Evolutionary conservation across 2,888 invertebrate genomes (phyloP), one percentile per base, ranked within the genome.

Genomic region (Trypoxylon attenuatum): DNA sequence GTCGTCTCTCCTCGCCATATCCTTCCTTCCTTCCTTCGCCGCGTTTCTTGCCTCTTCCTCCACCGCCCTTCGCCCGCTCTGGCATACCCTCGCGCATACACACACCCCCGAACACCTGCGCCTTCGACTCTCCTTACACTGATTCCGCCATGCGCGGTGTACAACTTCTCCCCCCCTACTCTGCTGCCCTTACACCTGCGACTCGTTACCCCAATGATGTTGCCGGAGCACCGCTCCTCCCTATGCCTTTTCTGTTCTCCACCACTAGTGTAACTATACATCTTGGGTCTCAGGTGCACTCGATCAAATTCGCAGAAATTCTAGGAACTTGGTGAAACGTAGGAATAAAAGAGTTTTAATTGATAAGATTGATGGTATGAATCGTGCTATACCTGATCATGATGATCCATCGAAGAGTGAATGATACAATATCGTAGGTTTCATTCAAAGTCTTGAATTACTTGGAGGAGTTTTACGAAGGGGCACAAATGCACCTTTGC

Each of bases 1-100:
- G 63, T 66, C 71, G 63, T 70, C 68, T 68, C 65, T 59, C 59
- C 58, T 54, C 62, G 62, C 59, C 58, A 54, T 47, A 59, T 61
- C 64, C 21, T 64, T 50, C 46, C 46, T 50, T 45, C 23, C 53
- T 38, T 47, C 33, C 19, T 58, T 53, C 49, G 29, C 54, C 39
- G 16, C 52, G 33, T 23, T 43, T 50, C 15, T 23, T 25, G 39
- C 50, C 47, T 43, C 46, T 49, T 52, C 58, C 62, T 49, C 69
- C 63, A 71, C 62, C 58, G 56, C 46, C 65, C 57, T 42, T 59
- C 65, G 52, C 49, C 66, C 46, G 29, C 21, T 39, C 29, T n/a
- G n/a, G n/a, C n/a, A n/a, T n/a, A n/a, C n/a, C n/a, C n/a, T n/a
- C n/a, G n/a, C n/a, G n/a, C n/a, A n/a, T n/a, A n/a, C n/a, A n/a